Conservation (phyloP, 2,113 vertebrate species). For the Conger conger region DNA sequence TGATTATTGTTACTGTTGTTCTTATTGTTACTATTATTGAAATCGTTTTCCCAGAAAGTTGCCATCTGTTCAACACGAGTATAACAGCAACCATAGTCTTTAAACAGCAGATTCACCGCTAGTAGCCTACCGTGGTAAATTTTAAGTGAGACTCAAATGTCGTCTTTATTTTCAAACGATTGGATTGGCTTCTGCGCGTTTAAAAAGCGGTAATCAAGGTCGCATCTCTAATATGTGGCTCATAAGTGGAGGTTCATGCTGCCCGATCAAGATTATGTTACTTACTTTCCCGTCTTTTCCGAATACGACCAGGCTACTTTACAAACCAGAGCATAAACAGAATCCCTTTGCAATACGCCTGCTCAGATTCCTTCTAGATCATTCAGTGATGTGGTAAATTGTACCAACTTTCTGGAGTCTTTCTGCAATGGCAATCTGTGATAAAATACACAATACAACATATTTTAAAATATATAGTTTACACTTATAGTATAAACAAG, state of each 20-base stretch:
- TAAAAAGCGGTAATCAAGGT: not conserved
- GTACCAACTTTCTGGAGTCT: constrained; percentile 46
- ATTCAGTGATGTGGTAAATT: constrained; percentile 35
- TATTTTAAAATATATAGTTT: no score
- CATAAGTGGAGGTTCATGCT: not conserved
- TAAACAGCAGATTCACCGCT: not conserved
- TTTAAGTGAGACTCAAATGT: not conserved
- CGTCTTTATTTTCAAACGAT: not conserved
- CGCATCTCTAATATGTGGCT: not conserved
- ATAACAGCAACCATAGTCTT: not conserved
- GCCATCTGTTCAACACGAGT: not conserved
- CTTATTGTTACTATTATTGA: not conserved
- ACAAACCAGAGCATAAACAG: no score
- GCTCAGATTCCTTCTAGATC: constrained; percentile 62
- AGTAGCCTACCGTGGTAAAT: not conserved
- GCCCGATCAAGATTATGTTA: not conserved
- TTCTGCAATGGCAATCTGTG: not conserved
- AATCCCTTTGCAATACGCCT: constrained; percentile 50
- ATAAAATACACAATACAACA: no score
- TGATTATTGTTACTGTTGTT: not conserved
- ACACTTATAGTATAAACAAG: no score
- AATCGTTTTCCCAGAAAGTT: not conserved
- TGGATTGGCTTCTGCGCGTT: not conserved
- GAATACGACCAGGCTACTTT: not conserved
- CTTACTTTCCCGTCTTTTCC: not conserved